phyloP scores from a whole-genome alignment of 2,113 vertebrate species.

The Sinocyclocheilus anophthalmus region DNA sequence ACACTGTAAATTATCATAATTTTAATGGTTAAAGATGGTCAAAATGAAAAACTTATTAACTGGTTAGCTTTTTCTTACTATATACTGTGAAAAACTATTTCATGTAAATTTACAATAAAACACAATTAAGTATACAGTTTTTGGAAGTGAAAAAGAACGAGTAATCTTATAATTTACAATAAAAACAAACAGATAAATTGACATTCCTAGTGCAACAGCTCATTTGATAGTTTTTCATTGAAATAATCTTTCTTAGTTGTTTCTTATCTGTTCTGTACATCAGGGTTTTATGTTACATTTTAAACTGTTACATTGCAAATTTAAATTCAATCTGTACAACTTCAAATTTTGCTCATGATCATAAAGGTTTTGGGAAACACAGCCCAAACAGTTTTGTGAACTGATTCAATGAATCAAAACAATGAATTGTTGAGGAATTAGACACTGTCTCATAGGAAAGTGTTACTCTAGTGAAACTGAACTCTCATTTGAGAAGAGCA shows the following conservation, averaged over 20 bases:
- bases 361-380: neutral
- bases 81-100: neutral
- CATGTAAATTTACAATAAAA: neutral
- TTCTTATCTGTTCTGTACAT: too few species aligned
- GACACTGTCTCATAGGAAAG: neutral
- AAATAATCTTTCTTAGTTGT: too few species aligned
- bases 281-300: neutral
- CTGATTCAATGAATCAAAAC: neutral
- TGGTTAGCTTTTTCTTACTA: neutral
- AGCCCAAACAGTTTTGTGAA: neutral
- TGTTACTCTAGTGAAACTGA: neutral
- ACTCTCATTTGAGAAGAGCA: neutral
- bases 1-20: neutral
- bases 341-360: neutral
- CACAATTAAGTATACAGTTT: too few species aligned
- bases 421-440: neutral
- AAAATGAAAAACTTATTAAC: neutral
- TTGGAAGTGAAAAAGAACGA: too few species aligned
- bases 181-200: too few species aligned
- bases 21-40: neutral
- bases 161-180: too few species aligned
- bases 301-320: neutral
- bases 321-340: neutral
- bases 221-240: neutral
- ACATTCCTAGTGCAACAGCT: neutral